phyloP scores from a whole-genome alignment of 1,140 invertebrate species.

The Heliconius eleuchia region DNA sequence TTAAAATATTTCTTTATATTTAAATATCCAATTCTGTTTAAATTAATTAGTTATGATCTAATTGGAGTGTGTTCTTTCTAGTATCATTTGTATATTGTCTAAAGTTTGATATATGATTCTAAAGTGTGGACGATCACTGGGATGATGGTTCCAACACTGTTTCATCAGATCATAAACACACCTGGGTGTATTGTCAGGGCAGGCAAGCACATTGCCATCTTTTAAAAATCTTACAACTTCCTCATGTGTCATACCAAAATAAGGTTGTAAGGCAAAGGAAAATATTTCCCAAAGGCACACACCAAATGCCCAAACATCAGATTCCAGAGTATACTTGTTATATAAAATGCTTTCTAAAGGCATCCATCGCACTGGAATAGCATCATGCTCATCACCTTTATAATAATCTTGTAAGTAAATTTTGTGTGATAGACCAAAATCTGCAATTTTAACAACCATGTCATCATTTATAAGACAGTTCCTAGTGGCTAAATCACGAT shows the following conservation, averaged over 20 bases:
- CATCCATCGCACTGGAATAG: conserved; percentile 97
- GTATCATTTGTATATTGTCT: conserved; percentile 84
- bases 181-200: conserved; percentile 94
- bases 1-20: conserved; percentile 35
- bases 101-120: conserved; percentile 86
- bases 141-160: conserved; percentile 94
- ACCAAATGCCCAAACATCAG: conserved; percentile 97
- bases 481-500: conserved; percentile 96
- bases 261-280: conserved; percentile 95
- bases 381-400: conserved; percentile 95
- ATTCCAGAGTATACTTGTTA: conserved; percentile 96
- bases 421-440: conserved; percentile 96
- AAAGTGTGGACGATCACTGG: conserved; percentile 92
- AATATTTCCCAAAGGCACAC: conserved; percentile 97
- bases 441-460: conserved; percentile 97
- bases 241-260: conserved; percentile 97
- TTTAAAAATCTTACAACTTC: conserved; percentile 96
- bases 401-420: conserved; percentile 96
- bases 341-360: conserved; percentile 96
- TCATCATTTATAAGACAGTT: conserved; percentile 97
- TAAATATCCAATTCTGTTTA: neutral
- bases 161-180: conserved; percentile 96
- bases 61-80: conserved; percentile 78
- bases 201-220: conserved; percentile 92
- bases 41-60: conserved; percentile 34